Conservation (phyloP, 2,797 vertebrate species). For the Okamejei kenojei region DNA sequence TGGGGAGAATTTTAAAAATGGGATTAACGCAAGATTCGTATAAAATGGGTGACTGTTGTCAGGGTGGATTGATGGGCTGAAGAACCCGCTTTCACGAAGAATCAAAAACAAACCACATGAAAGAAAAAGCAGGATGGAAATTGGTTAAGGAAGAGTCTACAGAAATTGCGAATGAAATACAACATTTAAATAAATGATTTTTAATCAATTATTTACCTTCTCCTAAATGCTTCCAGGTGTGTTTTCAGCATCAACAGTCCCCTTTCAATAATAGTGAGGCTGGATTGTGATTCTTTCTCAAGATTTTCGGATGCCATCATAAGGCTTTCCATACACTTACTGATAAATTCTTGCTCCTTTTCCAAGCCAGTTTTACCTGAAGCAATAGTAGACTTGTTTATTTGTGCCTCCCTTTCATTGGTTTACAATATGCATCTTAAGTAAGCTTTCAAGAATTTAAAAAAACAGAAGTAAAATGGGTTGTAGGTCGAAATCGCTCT, state of each 20-base stretch:
- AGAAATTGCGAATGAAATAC: too few relatives aligned
- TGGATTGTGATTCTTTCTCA: slow-evolving; percentile 86
- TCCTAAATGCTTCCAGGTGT: slow-evolving; percentile 92
- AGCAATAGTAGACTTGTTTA: slow-evolving; percentile 41
- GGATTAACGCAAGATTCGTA: too few relatives aligned
- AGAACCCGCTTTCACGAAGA: too few relatives aligned
- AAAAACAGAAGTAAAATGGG: neutral
- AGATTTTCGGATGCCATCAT: slow-evolving; percentile 91
- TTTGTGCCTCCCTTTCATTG: neutral
- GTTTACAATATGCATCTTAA: neutral
- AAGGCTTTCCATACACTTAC: slow-evolving; percentile 97
- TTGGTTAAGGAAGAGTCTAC: neutral
- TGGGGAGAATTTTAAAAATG: too few relatives aligned
- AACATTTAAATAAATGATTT: neutral
- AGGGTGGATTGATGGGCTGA: too few relatives aligned
- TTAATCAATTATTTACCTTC: slow-evolving; percentile 65
- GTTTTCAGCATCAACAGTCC: slow-evolving; percentile 97
- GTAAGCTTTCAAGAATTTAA: neutral
- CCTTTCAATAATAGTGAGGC: slow-evolving; percentile 92
- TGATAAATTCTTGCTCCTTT: slow-evolving; percentile 98
- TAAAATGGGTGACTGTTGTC: too few relatives aligned
- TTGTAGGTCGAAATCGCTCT: neutral
- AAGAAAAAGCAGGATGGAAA: neutral
- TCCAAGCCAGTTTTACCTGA: slow-evolving; percentile 91
- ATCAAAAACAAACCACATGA: too few relatives aligned